These are phyloP conservation scores for Manacus vitellinus DNA, from an alignment of 2,113 vertebrate genomes.

Conservation along the genomic window DNA sequence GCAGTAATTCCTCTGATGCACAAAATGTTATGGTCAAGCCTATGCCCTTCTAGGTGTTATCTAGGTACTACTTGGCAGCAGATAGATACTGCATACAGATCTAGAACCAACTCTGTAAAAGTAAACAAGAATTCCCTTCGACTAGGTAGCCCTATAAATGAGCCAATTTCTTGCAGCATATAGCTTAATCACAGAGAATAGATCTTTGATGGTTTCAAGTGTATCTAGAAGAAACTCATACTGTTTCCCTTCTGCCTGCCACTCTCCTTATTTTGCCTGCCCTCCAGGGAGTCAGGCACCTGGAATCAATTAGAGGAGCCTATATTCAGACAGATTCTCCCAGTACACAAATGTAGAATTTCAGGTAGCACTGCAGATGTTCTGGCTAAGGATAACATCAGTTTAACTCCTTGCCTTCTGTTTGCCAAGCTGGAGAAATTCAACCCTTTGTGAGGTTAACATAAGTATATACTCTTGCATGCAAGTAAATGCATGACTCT, in stretches of 20 bases:
- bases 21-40: background rate
- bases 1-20: background rate
- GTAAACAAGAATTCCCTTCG: background rate
- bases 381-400: background rate
- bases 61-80: background rate
- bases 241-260: background rate
- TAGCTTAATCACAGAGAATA: background rate
- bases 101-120: background rate
- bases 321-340: background rate
- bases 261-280: background rate
- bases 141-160: background rate
- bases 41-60: background rate
- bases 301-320: background rate
- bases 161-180: background rate
- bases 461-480: background rate
- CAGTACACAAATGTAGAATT: background rate
- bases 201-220: background rate
- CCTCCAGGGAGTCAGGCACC: background rate
- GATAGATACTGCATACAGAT: rapidly evolving
- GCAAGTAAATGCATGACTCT: background rate
- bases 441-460: background rate
- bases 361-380: background rate
- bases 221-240: background rate
- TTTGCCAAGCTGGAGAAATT: background rate
- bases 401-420: background rate